Conservation (phyloP, 1,140 invertebrate species). For the Camponotus pennsylvanicus region DNA sequence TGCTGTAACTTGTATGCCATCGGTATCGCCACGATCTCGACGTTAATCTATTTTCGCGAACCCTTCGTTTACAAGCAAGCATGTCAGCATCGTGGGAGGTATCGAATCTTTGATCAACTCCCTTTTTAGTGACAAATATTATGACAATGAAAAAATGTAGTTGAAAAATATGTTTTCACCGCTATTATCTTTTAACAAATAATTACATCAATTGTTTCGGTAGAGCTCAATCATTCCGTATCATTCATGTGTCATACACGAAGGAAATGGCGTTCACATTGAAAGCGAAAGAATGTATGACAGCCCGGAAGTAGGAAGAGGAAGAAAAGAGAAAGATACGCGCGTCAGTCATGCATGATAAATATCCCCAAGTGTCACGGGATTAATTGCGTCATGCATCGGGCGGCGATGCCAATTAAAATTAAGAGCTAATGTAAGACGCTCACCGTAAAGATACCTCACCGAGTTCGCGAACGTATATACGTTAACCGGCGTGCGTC, state of each 20-base stretch:
- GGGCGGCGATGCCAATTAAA: neutral
- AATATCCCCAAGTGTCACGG: neutral
- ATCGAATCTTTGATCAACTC: conserved; percentile 9
- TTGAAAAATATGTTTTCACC: neutral
- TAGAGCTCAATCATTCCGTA: neutral
- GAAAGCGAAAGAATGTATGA: neutral
- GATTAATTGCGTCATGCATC: conserved; percentile 27
- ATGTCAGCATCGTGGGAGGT: neutral
- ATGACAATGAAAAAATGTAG: neutral
- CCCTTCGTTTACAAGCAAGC: conserved; percentile 20
- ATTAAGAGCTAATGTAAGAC: conserved; percentile 48
- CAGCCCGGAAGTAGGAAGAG: neutral
- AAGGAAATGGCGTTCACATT: neutral
- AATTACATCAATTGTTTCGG: neutral
- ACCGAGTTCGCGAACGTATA: neutral
- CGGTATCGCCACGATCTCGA: conserved; percentile 39
- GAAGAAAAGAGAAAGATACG: neutral
- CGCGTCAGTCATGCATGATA: neutral
- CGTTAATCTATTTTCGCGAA: conserved; percentile 72
- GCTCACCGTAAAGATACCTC: neutral
- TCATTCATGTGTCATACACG: neutral
- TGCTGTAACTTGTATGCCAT: conserved; percentile 38
- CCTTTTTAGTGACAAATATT: neutral
- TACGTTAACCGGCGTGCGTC: conserved; percentile 30
- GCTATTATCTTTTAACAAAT: neutral